Evolutionary conservation across 2,113 vertebrate genomes (phyloP).

Genomic region (Addax nasomaculatus): DNA sequence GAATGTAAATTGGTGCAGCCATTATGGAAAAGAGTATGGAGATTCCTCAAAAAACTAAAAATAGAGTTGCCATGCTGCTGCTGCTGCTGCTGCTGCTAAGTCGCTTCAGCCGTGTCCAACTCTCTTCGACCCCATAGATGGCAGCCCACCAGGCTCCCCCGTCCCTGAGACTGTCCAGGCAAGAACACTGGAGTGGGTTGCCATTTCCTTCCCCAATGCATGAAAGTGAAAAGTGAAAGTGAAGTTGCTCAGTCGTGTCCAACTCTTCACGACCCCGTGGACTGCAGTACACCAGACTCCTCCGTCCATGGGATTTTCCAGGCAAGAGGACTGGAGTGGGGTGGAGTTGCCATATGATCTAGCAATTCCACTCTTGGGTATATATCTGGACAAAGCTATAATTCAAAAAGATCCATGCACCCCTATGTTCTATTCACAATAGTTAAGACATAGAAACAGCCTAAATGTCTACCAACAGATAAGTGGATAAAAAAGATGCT

Average conservation of each 20-base stretch:
- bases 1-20: background rate
- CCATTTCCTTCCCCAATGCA: no score
- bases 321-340: no score
- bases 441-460: background rate
- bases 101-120: no score
- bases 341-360: background rate
- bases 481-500: background rate
- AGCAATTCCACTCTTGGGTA: background rate
- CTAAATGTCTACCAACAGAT: background rate
- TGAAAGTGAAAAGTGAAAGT: no score
- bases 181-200: no score
- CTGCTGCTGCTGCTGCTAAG: no score
- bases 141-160: no score
- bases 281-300: no score
- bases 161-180: no score
- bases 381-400: background rate
- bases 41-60: background rate
- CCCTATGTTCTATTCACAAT: background rate
- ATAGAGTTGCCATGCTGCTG: background rate
- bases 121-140: rapidly evolving
- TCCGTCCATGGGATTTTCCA: no score
- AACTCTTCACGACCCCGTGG: no score
- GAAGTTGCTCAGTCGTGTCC: no score
- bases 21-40: background rate
- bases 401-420: background rate